Base-by-base conservation (phyloP, 2,888 invertebrate genomes). In the Caradrina clavipalpis region DNA sequence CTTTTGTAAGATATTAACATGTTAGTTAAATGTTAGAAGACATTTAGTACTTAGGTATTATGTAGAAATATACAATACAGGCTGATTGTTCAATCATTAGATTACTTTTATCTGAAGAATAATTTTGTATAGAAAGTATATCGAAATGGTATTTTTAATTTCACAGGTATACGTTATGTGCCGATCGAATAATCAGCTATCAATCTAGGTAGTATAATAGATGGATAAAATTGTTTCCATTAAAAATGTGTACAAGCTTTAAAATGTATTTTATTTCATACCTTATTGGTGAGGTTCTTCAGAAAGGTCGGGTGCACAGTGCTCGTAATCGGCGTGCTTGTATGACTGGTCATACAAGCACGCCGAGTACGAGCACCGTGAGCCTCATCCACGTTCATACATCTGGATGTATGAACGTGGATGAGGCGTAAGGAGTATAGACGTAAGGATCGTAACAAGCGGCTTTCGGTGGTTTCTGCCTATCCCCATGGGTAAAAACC, bases 1-100 rank as follows among this genome's bases (percentile, higher is more conserved):
- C 45, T 69, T 73, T 59, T 66, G 54, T 76, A 73, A 66, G 58
- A 73, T 66, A 54, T 55, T 69, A 50, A n/a, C 11, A 4, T 61
- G 17, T 42, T 57, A 39, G 11, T 2, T 42, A 21, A 56, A 39
- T 42, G 13, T 39, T 73, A 53, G 45, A 35, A 57, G 4, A 47
- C 3, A 26, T 61, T 66, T 49, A 53, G 10, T 35, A 51, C 45
- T 69, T 42, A 35, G 19, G 10, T 15, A 22, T 1, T 1, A 54
- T 21, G 19, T 22, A 49, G 31, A 42, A 72, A 58, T 13, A n/a
- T 26, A 21, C 10, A 11, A 5, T 53, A 10, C 17, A 15, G 45
- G 45, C 45, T 17, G 3, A 17, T 15, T 15, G 2, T 45, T 45
- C 15, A 45, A 45, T 45, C 6, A 4, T 45, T 8, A 45, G 42